Percentiles rank a stretch among this genome's conserved stretches.
Conservation (phyloP, 1,140 invertebrate species). For the Oncopodura yosiiana region DNA sequence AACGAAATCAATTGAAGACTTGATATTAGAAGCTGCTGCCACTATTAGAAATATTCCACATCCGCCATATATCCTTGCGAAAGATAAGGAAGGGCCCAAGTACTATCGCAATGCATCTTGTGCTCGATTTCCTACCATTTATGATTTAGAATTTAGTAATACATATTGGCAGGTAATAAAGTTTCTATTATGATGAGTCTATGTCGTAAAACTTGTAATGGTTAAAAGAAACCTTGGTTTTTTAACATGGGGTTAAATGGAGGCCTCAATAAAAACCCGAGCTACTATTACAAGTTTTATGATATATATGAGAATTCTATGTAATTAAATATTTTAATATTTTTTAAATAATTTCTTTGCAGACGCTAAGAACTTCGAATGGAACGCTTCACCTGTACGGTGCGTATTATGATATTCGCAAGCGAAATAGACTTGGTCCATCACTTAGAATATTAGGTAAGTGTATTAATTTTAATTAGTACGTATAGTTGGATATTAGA, state of each 20-base stretch:
- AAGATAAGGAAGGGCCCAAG: slow-evolving; percentile 55
- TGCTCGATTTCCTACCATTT: slow-evolving; percentile 69
- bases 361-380: slow-evolving; percentile 64
- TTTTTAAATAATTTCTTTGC: slow-evolving; percentile 47
- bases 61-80: slow-evolving; percentile 32
- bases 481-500: no score
- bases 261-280: no score
- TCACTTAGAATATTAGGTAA: slow-evolving; percentile 74
- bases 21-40: slow-evolving; percentile 57
- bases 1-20: slow-evolving; percentile 58
- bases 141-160: slow-evolving; percentile 83
- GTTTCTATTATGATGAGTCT: background rate
- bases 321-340: no score
- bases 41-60: slow-evolving; percentile 35
- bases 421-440: slow-evolving; percentile 63
- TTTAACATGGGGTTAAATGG: no score
- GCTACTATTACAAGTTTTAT: no score
- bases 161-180: slow-evolving; percentile 59
- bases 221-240: no score
- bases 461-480: no score
- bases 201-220: no score
- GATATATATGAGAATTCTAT: no score
- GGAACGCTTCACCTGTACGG: slow-evolving; percentile 81
- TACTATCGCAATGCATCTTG: slow-evolving; percentile 64
- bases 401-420: slow-evolving; percentile 74